Percentiles rank a stretch among this genome's conserved stretches.
Evolutionary conservation across 2,888 invertebrate genomes (phyloP).

Genomic region (Cepaea hortensis): DNA sequence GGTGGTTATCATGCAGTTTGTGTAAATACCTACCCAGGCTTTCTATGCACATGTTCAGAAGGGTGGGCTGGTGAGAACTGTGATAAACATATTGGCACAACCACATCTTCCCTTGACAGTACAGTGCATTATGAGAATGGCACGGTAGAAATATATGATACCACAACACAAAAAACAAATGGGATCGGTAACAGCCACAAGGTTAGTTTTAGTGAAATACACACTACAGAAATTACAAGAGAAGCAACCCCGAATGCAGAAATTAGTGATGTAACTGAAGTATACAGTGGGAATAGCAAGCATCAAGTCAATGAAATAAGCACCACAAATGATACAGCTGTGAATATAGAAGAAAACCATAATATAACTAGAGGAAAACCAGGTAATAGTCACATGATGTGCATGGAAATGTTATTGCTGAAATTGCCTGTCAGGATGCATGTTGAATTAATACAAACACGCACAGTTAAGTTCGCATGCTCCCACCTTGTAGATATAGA

Average conservation of each 20-base stretch:
- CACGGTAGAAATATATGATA: background rate
- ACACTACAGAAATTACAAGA: background rate
- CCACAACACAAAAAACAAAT: background rate
- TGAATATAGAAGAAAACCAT: background rate
- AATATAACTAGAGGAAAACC: background rate
- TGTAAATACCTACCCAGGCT: background rate
- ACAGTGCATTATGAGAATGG: background rate
- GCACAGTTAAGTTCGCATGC: background rate
- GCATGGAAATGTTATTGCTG: background rate
- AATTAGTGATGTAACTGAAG: background rate
- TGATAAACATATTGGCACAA: background rate
- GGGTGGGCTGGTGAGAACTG: slow-evolving; percentile 10
- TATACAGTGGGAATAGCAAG: background rate
- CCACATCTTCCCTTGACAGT: background rate
- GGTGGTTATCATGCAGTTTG: background rate
- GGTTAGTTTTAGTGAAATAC: background rate
- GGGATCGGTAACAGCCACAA: background rate
- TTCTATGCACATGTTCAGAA: background rate
- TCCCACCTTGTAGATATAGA: background rate
- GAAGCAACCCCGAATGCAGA: background rate
- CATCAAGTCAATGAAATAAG: no score
- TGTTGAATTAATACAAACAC: background rate
- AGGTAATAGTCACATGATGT: background rate
- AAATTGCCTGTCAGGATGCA: background rate
- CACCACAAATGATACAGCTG: background rate